phyloP scores from a whole-genome alignment of 2,797 vertebrate genomes.

The Oophaga sylvatica region DNA sequence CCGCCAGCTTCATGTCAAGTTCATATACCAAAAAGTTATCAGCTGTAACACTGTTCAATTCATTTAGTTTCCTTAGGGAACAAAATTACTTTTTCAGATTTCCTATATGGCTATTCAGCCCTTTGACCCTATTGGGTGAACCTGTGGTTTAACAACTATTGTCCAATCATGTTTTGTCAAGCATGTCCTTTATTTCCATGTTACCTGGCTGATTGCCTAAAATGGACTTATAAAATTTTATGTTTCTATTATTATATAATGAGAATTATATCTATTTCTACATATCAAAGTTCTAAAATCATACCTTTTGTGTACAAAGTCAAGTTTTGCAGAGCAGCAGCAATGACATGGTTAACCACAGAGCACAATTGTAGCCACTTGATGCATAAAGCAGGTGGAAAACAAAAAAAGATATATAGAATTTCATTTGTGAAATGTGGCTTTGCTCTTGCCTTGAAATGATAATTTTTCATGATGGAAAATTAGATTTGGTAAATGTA shows the following conservation, averaged over 20 bases:
- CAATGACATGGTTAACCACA: conserved; percentile 23
- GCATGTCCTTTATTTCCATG: background rate
- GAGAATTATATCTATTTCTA: no score
- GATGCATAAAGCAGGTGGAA: conserved; percentile 49
- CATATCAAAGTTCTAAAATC: background rate
- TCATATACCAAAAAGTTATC: background rate
- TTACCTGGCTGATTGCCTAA: background rate
- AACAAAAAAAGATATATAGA: conserved; percentile 19
- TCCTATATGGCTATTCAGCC: background rate
- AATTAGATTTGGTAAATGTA: conserved; percentile 32
- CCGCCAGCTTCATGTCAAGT: background rate
- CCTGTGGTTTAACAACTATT: background rate
- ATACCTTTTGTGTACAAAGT: background rate
- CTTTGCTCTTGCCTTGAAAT: conserved; percentile 25
- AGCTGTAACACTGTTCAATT: conserved; percentile 28
- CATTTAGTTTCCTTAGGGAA: conserved; percentile 18
- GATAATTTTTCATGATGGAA: conserved; percentile 50
- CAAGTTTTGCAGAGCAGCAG: background rate
- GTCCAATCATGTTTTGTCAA: background rate
- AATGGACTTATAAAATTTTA: background rate
- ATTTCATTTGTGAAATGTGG: conserved; percentile 38
- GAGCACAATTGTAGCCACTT: background rate
- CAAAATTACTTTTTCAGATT: conserved; percentile 9
- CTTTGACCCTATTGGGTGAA: background rate
- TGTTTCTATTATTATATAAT: background rate